Base-by-base conservation (phyloP, 2,113 vertebrate genomes). In the Hyperoodon ampullatus region DNA sequence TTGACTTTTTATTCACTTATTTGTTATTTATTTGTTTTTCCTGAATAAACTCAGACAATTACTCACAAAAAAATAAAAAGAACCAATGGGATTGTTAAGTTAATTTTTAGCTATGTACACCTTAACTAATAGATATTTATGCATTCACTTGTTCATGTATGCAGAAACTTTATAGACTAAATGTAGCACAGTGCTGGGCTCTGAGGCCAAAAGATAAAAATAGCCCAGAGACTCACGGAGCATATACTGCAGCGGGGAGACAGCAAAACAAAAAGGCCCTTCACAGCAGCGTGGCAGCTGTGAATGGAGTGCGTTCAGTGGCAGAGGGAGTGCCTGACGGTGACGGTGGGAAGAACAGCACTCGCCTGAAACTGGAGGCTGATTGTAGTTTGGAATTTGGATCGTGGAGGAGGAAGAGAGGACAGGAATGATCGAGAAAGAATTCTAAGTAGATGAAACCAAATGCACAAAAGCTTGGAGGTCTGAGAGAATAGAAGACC, bases 201-300 rank as follows among this genome's bases (percentile, higher is more conserved):
- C 8, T 13, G 53, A 89, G 33, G 26, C 16, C 24, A 21, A 68
- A 42, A 39, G 39, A 19, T 15, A 30, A 65, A 61, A 70, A 5
- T 3, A 8, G 55, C 16, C 65, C 33, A 33, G 55, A 15, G 55
- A 19, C 53, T 85, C 35, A 8, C 2, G 28, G 90, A 86, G 83
- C 63, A 21, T 2, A 6, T 11, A 9, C 14, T 33, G 24, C 5
- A 1, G 4, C 3, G 39, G 35, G 8, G 30, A 90, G n/a, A 61
- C 13, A 21, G 14, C 3, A 16, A 13, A 15, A 24, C 7, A 39
- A 19, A 61, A 44, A 61, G 93, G 30, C 35, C 9, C 35, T 61
- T 33, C 68, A 16, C 19, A 33, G 26, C n/a, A 15, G 7, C 0
- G 13, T 1, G 18, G 3, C 24, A 1, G 33, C 18, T 2, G 21